Base-by-base conservation (phyloP, 2,888 invertebrate species). In the Xylota segnis region DNA sequence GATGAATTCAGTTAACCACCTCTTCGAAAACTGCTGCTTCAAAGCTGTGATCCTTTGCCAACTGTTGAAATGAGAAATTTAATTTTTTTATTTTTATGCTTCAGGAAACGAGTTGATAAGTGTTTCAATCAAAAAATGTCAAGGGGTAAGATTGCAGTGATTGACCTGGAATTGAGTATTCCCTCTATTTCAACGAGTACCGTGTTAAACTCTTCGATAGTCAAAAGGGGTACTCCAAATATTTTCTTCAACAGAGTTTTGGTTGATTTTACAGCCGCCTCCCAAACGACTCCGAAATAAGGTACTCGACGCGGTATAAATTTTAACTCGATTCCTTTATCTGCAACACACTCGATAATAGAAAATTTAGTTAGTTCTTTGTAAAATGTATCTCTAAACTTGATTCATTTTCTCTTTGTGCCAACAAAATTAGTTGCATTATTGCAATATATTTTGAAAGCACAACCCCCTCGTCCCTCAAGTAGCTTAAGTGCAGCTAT, bases 341-440 rank as follows among this genome's bases (percentile, higher is more conserved):
- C 23, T 63, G 27, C 23, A 23, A 23, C 23, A 23, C 1, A 23
- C 23, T 23, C 23, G 23, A 23, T 23, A 23, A 23, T 23, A 23
- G 23, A 23, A 23, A 2, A 2, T 23, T 23, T 23, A 23, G 23
- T 23, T 1, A 23, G 23, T 23, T 65, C 9, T 43, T 63, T 54
- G 27, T 50, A 47, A 65, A 84, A 75, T 7, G 14, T 34, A 37
- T 74, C 34, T 54, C 47, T 74, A n/a, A 87, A 65, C 32, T 63
- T 52, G 32, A 14, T 79, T 12, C 71, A 43, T 66, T 61, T 45
- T 0, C 56, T 32, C 47, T 63, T 58, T 16, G 79, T 76, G 18
- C 83, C 66, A 9, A 76, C 34, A 40, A 54, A 78, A 63, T 45
- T 76, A 18, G 52, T 66, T 29, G 59, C 59, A 34, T 40, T 77